Conservation (phyloP, 2,797 vertebrate genomes). For the Alca torda region DNA sequence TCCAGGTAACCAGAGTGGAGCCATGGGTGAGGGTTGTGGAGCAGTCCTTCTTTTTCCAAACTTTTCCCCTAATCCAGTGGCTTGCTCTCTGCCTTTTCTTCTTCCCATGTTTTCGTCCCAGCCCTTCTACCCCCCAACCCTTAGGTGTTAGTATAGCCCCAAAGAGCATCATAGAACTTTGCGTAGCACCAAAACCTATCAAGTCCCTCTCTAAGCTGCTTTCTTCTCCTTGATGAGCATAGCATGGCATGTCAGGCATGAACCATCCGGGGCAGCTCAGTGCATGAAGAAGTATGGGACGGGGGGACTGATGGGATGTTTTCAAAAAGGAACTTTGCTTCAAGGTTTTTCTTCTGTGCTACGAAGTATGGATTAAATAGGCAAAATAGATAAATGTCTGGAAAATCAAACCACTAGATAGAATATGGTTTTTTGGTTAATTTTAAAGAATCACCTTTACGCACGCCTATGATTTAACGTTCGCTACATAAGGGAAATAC, state of each 20-base stretch:
- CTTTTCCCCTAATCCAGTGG: neutral
- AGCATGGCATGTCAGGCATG: neutral
- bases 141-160: neutral
- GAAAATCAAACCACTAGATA: neutral
- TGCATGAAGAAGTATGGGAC: neutral
- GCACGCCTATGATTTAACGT: neutral
- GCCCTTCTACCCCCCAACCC: neutral
- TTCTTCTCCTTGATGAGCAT: neutral
- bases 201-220: neutral
- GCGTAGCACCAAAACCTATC: neutral
- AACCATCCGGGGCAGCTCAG: neutral
- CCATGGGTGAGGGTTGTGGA: neutral
- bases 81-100: neutral
- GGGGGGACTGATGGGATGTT: neutral
- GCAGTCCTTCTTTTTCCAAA: neutral
- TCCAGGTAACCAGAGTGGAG: neutral
- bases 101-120: neutral
- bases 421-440: neutral
- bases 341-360: neutral
- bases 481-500: neutral
- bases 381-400: neutral
- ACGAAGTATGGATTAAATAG: neutral
- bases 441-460: neutral
- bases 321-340: neutral
- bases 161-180: neutral